Percentiles rank a stretch among this genome's conserved stretches.
Conservation (phyloP, 2,113 vertebrate genomes). For the Anoplopoma fimbria region DNA sequence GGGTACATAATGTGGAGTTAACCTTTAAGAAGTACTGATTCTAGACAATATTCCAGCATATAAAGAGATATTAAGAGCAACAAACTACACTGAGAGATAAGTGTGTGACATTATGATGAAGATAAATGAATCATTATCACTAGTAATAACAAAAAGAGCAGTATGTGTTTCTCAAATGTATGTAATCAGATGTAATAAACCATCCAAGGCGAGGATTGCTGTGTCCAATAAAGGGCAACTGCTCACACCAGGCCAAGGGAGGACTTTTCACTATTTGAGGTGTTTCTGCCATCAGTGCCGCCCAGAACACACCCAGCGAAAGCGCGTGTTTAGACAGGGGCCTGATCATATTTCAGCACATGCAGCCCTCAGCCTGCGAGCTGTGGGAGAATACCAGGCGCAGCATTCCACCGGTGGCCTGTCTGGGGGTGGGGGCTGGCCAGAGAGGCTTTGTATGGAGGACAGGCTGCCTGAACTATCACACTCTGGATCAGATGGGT, state of each 20-base stretch:
- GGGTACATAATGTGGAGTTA: neutral
- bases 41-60: neutral
- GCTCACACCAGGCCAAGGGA: neutral
- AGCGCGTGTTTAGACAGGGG: slow-evolving; percentile 77
- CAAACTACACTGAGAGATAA: neutral
- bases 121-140: slow-evolving; percentile 12
- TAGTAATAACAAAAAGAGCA: slow-evolving; percentile 9
- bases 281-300: slow-evolving; percentile 61
- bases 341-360: slow-evolving; percentile 74
- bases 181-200: slow-evolving; percentile 10
- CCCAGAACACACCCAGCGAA: slow-evolving; percentile 65
- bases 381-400: slow-evolving; percentile 75
- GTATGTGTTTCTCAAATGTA: neutral
- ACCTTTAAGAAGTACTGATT: neutral
- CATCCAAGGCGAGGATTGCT: neutral
- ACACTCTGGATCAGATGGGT: slow-evolving; percentile 43
- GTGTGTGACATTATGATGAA: neutral
- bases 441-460: slow-evolving; percentile 68
- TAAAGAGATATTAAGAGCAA: neutral
- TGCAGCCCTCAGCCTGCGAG: slow-evolving; percentile 58
- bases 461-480: slow-evolving; percentile 51
- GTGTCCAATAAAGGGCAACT: neutral
- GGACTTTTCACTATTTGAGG: slow-evolving; percentile 42
- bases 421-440: slow-evolving; percentile 66
- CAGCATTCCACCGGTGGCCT: slow-evolving; percentile 74